Evolutionary conservation across 2,113 vertebrate species (phyloP).

Genomic region (Tenebrosternarchus preto): DNA sequence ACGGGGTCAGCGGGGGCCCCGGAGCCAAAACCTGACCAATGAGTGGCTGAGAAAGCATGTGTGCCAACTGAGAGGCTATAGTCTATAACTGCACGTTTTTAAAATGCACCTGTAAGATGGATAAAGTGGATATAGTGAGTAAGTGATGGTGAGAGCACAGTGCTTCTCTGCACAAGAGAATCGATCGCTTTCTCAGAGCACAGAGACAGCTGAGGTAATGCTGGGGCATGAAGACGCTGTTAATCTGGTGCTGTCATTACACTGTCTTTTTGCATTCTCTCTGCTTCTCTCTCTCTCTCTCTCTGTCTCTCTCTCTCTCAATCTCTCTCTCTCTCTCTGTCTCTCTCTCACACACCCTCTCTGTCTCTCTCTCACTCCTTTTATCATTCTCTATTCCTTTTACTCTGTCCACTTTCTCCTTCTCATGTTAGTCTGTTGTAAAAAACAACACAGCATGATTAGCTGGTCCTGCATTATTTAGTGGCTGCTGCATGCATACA

Average conservation of each 20-base stretch:
- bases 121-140: too few species aligned
- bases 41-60: too few species aligned
- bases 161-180: not conserved
- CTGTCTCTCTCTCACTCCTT: not conserved
- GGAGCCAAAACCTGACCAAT: too few species aligned
- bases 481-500: not conserved
- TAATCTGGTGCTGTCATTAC: conserved; percentile 17
- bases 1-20: too few species aligned
- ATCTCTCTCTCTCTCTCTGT: too few species aligned
- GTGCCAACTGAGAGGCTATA: too few species aligned
- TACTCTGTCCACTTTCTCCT: conserved; percentile 20
- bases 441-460: not conserved
- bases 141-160: too few species aligned
- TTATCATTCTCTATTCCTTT: conserved; percentile 39
- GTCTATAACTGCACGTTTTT: too few species aligned
- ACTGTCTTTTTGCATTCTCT: conserved; percentile 11
- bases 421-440: conserved; percentile 21
- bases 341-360: not conserved
- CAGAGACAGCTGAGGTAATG: conserved; percentile 8
- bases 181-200: conserved; percentile 8
- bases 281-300: not conserved
- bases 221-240: not conserved
- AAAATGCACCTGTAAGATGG: too few species aligned
- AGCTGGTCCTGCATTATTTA: conserved; percentile 8
- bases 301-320: too few species aligned